These are phyloP conservation scores for Bombus superbus DNA, from an alignment of 1,140 invertebrate species.

Conservation along the genomic window DNA sequence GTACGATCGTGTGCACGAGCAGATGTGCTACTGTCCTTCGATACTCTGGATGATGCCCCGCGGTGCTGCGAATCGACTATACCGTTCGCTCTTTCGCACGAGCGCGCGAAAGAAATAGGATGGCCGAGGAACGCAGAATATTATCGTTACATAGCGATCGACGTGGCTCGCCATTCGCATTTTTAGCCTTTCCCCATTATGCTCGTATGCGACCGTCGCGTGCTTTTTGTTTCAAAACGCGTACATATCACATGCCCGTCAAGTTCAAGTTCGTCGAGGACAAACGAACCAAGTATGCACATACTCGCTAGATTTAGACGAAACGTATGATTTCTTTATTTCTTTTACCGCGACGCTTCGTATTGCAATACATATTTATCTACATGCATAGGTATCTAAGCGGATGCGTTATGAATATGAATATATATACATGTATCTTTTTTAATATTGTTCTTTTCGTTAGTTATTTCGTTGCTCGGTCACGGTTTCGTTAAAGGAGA, in stretches of 20 bases:
- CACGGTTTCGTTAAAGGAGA: background rate
- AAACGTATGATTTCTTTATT: background rate
- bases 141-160: conserved; percentile 21
- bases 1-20: conserved; percentile 50
- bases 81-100: conserved; percentile 16
- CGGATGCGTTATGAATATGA: background rate
- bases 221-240: background rate
- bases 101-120: conserved; percentile 22
- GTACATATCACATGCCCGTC: background rate
- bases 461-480: background rate
- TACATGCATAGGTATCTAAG: background rate
- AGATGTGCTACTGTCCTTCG: conserved; percentile 62
- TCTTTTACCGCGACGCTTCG: background rate
- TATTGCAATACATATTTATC: background rate
- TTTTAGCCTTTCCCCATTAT: background rate
- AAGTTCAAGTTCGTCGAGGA: background rate
- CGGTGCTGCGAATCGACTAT: conserved; percentile 39
- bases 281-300: background rate
- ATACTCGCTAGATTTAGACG: background rate
- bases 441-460: background rate
- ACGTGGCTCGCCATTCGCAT: background rate
- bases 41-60: conserved; percentile 60
- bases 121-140: conserved; percentile 22
- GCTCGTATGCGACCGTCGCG: background rate
- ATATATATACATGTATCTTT: no score